These are phyloP conservation scores for Piprites chloris DNA, from an alignment of 2,113 vertebrate species.

Conservation along the genomic window DNA sequence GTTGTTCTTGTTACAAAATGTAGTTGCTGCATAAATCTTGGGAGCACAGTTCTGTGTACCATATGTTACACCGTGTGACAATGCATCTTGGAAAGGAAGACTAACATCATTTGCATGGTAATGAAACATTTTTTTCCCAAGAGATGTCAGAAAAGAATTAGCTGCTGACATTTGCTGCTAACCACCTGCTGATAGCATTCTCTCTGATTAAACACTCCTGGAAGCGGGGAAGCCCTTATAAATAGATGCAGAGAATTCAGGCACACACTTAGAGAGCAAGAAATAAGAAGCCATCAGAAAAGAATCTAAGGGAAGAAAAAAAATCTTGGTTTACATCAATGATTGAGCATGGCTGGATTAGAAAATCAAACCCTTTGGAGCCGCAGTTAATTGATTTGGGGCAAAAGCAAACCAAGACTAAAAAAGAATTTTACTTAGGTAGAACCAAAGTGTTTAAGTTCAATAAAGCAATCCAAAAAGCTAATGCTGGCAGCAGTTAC, in stretches of 20 bases:
- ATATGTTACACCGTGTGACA: background rate
- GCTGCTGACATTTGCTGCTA: conserved; percentile 17
- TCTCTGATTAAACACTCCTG: conserved; percentile 28
- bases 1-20: background rate
- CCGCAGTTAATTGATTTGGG: background rate
- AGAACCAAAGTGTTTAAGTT: background rate
- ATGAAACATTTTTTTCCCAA: conserved; percentile 13
- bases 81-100: background rate
- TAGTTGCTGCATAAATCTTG: background rate
- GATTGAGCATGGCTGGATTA: background rate
- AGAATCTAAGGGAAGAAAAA: background rate
- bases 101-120: conserved; percentile 32
- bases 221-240: background rate
- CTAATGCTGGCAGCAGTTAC: background rate
- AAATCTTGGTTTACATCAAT: background rate
- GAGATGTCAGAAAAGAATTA: background rate
- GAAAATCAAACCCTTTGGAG: background rate
- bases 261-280: background rate
- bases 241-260: conserved; percentile 5
- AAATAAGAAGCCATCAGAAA: background rate
- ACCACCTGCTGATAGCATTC: conserved; percentile 18
- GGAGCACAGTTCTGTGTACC: background rate
- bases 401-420: background rate
- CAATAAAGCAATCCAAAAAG: background rate
- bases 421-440: background rate